phyloP scores from a whole-genome alignment of 2,113 vertebrate species.

The Himantopus leucocephalus region DNA sequence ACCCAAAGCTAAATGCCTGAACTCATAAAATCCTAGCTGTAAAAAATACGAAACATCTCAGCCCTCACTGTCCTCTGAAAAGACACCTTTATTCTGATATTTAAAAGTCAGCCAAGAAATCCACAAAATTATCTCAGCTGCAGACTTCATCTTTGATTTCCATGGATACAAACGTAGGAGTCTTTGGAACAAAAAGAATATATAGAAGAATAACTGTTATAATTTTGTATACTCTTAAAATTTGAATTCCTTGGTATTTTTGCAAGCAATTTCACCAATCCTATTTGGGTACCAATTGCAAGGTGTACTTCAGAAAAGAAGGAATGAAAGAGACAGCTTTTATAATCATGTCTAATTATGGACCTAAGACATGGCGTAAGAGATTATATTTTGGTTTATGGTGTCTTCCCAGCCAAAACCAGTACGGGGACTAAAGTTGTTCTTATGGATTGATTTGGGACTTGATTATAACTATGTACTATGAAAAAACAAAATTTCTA shows the following conservation, averaged over 20 bases:
- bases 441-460: background rate
- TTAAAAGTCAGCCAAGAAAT: too few species aligned
- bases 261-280: background rate
- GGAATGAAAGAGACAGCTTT: background rate
- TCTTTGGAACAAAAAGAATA: too few species aligned
- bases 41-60: too few species aligned
- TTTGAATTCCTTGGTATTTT: background rate
- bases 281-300: background rate
- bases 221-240: background rate
- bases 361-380: background rate
- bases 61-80: too few species aligned
- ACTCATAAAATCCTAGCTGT: too few species aligned
- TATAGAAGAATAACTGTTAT: too few species aligned
- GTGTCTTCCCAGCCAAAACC: background rate
- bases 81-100: too few species aligned
- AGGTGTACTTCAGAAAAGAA: background rate
- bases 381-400: background rate
- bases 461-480: background rate
- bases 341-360: background rate
- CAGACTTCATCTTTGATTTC: too few species aligned
- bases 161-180: too few species aligned
- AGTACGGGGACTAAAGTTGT: background rate
- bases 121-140: too few species aligned
- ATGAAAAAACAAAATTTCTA: background rate
- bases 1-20: too few species aligned